phyloP scores from a whole-genome alignment of 2,888 invertebrate species.

The Drosophila macrospina region DNA sequence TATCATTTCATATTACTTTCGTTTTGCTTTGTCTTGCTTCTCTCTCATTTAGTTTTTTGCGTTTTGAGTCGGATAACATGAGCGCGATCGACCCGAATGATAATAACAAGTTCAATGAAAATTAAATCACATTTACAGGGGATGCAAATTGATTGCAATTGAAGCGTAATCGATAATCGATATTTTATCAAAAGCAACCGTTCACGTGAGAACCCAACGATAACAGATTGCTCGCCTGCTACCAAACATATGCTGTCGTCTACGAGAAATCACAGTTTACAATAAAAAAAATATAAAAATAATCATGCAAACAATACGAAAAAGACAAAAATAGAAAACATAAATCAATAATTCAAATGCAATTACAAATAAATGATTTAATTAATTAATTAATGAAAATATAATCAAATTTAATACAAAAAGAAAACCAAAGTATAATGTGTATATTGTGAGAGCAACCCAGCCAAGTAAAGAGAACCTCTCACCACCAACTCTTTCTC shows the following conservation, averaged over 20 bases:
- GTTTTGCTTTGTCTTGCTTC: conserved; percentile 46
- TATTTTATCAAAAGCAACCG: conserved; percentile 70
- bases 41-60: conserved; percentile 46
- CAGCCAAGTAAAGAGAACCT: conserved; percentile 28
- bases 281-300: conserved; percentile 1
- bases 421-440: conserved; percentile 53
- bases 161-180: conserved; percentile 64
- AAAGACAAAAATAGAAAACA: conserved; percentile 5
- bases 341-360: conserved; percentile 3
- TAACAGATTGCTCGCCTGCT: conserved; percentile 70
- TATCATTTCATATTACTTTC: conserved; percentile 21
- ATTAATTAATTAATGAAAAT: conserved; percentile 12
- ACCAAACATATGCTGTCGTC: conserved; percentile 69
- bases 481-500: conserved; percentile 17
- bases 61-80: conserved; percentile 50
- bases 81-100: conserved; percentile 52
- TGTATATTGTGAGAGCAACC: conserved; percentile 50
- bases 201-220: conserved; percentile 45
- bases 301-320: conserved; percentile 16
- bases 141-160: conserved; percentile 67
- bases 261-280: conserved; percentile 28
- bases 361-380: conserved; percentile 10
- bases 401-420: conserved; percentile 74
- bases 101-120: conserved; percentile 12
- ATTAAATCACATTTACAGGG: conserved; percentile 50